Conservation (phyloP, 2,888 invertebrate genomes). For the Sinotaia quadrata region DNA sequence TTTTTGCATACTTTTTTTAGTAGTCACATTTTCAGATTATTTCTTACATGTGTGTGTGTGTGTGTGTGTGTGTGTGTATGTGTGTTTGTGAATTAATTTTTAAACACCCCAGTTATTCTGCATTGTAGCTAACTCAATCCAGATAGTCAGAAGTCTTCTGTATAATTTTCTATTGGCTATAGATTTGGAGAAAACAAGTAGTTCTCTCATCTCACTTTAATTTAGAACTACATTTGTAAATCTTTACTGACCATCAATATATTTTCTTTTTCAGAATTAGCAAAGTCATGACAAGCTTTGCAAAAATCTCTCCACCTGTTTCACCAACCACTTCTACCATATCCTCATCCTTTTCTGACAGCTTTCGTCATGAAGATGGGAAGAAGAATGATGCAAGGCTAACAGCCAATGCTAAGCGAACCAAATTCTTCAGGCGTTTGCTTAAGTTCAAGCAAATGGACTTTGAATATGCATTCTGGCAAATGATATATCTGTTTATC, state of each 20-base stretch:
- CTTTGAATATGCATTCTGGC: slow-evolving; percentile 99
- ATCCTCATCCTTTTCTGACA: slow-evolving; percentile 44
- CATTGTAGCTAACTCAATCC: too few species aligned
- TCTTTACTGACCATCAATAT: not conserved
- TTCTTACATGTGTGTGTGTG: too few species aligned
- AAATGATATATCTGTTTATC: slow-evolving; percentile 95
- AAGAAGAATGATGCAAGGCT: slow-evolving; percentile 51
- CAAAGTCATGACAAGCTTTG: slow-evolving; percentile 42
- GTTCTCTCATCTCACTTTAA: too few species aligned
- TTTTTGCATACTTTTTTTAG: too few species aligned
- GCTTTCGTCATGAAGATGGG: slow-evolving; percentile 34
- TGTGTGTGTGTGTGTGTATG: too few species aligned
- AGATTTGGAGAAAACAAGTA: too few species aligned
- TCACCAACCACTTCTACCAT: slow-evolving; percentile 53
- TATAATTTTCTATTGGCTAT: too few species aligned
- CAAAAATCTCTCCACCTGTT: slow-evolving; percentile 58
- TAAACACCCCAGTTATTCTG: too few species aligned
- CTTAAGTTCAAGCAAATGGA: slow-evolving; percentile 96
- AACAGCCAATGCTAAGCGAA: slow-evolving; percentile 85
- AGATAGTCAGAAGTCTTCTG: too few species aligned
- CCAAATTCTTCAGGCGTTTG: slow-evolving; percentile 78
- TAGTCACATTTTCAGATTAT: too few species aligned
- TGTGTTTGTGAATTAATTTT: too few species aligned
- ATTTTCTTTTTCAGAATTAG: not conserved
- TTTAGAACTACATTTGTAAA: too few species aligned